A percentile compares a stretch with the other conserved stretches of the same genome.
Evolutionary conservation across 2,113 vertebrate genomes (phyloP).

Genomic region (Glaucomys volans): DNA sequence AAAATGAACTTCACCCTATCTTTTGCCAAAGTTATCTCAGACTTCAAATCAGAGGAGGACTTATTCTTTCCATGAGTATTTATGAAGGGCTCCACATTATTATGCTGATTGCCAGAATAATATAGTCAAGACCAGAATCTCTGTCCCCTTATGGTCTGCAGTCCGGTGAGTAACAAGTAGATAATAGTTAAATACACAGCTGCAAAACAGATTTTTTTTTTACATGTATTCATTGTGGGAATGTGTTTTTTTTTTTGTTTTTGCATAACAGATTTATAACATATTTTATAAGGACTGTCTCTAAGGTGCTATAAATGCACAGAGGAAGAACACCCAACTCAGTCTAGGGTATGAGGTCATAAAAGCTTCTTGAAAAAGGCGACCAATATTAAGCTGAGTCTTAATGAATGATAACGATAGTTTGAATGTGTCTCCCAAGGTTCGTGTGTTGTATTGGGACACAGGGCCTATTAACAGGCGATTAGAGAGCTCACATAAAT

Average conservation of each 20-base stretch:
- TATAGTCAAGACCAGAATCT: constrained; percentile 16
- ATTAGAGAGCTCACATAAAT: neutral
- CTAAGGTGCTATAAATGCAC: neutral
- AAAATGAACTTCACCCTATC: constrained; percentile 15
- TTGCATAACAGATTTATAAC: neutral
- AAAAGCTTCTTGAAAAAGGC: neutral
- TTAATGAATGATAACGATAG: neutral
- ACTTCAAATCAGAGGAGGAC: neutral
- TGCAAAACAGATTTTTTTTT: neutral
- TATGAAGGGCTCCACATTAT: neutral
- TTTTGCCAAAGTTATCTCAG: constrained; percentile 38
- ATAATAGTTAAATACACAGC: neutral
- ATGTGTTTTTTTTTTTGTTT: too few species aligned
- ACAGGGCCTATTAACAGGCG: neutral
- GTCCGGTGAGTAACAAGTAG: neutral
- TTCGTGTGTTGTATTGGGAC: neutral
- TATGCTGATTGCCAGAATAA: neutral
- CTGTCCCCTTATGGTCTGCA: neutral
- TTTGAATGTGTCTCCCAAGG: neutral
- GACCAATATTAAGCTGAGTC: neutral
- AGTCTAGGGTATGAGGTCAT: neutral
- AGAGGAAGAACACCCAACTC: neutral
- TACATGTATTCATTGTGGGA: too few species aligned
- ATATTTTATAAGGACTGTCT: neutral
- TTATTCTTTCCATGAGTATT: constrained; percentile 16